Evolutionary conservation across 1,140 invertebrate species (phyloP), one percentile per base, ranked within the genome.

Genomic region (Ceratina calcarata): DNA sequence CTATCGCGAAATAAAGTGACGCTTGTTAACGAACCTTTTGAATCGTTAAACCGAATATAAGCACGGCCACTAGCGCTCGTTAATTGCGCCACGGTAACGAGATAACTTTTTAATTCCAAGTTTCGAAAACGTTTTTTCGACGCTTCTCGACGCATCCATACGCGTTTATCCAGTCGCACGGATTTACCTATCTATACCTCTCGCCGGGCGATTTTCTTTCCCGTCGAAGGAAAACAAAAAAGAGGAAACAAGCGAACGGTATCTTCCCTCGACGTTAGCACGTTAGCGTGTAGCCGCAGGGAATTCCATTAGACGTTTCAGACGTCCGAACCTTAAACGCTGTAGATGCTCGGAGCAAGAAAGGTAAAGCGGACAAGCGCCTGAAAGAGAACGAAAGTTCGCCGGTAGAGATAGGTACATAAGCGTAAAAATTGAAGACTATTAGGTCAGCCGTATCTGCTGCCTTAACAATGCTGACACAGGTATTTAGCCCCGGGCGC

Each of bases 361-460:
- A 12, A 77, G 32, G 16, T 2, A 16, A 45, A 20, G 32, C 57
- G 68, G 66, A 57, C 37, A 69, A 49, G 49, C 37, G 37, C 7
- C 7, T 20, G 20, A 15, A 74, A 22, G 24, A 22, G 64, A 65
- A 53, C 13, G 37, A 49, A 58, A 70, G 58, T 27, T 75, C 27
- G 27, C 27, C 27, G 22, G 72, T 57, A 57, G 27, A 80, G 66
- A 45, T 73, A 74, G 75, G 82, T 86, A 88, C 77, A 83, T 86
- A 86, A 81, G 37, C 80, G 82, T 88, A 85, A 85, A 88, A 88
- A 88, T 88, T 86, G 82, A 88, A 86, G 87, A 88, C 78, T 83
- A 89, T 87, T 87, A 85, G 81, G 83, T 86, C 75, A 84, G 81
- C 65, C 77, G 45, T 83, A 80, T 70, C 71, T 64, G 84, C 75